phyloP scores from a whole-genome alignment of 2,888 invertebrate species.

The Seladonia tumulorum region DNA sequence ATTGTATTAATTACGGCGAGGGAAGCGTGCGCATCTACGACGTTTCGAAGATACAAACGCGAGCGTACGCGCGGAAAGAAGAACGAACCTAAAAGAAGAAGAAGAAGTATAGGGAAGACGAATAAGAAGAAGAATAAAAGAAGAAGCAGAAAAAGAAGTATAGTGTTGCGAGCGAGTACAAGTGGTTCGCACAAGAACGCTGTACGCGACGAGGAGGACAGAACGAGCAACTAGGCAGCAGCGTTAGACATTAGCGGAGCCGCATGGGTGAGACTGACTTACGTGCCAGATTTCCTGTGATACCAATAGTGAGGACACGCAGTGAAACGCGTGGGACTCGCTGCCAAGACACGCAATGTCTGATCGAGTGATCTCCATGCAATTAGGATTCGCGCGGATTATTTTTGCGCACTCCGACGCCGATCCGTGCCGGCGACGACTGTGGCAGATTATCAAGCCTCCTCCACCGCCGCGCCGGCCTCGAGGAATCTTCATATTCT shows the following conservation, averaged over 20 bases:
- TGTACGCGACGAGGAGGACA: slow-evolving; percentile 46
- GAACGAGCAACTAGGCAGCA: slow-evolving; percentile 54
- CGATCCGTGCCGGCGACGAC: background rate
- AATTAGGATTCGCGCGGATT: slow-evolving; percentile 33
- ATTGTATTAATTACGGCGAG: slow-evolving; percentile 79
- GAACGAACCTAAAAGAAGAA: slow-evolving; percentile 8
- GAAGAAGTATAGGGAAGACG: background rate
- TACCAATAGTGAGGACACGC: slow-evolving; percentile 62
- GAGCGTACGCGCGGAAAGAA: slow-evolving; percentile 39
- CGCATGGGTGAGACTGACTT: slow-evolving; percentile 71
- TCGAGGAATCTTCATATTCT: too few species aligned
- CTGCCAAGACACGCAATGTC: slow-evolving; percentile 64
- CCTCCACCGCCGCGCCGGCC: background rate
- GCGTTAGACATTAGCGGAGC: slow-evolving; percentile 65
- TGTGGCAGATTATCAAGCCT: background rate
- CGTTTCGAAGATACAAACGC: slow-evolving; percentile 59
- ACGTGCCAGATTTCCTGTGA: slow-evolving; percentile 71
- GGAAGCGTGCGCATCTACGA: slow-evolving; percentile 62
- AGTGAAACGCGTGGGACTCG: slow-evolving; percentile 59
- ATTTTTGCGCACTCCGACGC: background rate
- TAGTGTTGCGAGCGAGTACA: slow-evolving; percentile 39
- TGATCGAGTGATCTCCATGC: slow-evolving; percentile 50
- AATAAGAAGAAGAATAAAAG: background rate
- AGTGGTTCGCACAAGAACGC: slow-evolving; percentile 36
- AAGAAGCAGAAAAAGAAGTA: background rate